Evolutionary conservation across 2,888 invertebrate genomes (phyloP), one percentile per base, ranked within the genome.

Genomic region (Pyrocoelia pectoralis): DNA sequence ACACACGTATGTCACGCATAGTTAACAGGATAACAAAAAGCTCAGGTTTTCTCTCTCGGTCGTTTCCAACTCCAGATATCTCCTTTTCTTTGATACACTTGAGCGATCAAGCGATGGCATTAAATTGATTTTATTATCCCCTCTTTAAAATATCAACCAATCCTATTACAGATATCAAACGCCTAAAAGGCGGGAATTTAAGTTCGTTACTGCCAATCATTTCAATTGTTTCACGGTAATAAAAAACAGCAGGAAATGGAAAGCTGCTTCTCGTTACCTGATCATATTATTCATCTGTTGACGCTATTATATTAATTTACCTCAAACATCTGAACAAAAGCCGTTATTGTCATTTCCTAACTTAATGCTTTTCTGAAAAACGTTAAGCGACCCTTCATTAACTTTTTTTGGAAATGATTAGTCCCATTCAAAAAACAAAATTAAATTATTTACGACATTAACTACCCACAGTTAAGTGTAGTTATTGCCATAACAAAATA

Each of bases 81-180:
- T 56, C 60, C 60, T 53, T 61, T 61, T 58, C 59, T 33, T 28
- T 57, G 63, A 50, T 56, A 56, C 63, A 63, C 66, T 67, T 67
- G 55, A 56, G 52, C 52, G 58, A 58, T 54, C 56, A 53, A 61
- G 74, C 73, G 77, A 79, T 79, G 78, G 80, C 80, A 81, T 81
- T 79, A 81, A 82, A 82, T 81, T 81, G 81, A 81, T 81, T 81
- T 81, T 81, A 81, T 81, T 80, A 80, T 78, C 77, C 77, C 77
- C 81, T 74, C 79, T 76, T 74, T 70, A 67, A 69, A 67, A 67
- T 73, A 73, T 66, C 73, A 71, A 71, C 79, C 79, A 79, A 80
- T 79, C 72, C 73, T 72, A 74, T 73, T 77, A 75, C 76, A 76
- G 77, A 76, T 75, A 75, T 74, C 75, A 69, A 68, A 72, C 68